These are phyloP conservation scores for Oophaga sylvatica DNA, from an alignment of 2,797 vertebrate species.

Conservation along the genomic window DNA sequence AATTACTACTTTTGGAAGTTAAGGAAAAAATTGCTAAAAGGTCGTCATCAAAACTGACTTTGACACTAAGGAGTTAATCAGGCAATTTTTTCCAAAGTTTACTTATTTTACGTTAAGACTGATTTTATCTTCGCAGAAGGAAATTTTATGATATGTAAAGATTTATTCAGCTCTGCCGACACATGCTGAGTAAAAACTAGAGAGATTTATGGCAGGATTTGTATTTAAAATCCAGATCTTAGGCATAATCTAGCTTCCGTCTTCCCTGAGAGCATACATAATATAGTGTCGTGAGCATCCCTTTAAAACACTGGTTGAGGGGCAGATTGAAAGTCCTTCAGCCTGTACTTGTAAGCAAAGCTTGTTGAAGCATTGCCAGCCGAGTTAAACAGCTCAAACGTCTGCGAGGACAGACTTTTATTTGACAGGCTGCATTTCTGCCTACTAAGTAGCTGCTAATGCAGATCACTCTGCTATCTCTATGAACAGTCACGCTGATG, in stretches of 20 bases:
- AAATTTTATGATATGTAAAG: neutral
- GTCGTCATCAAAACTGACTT: no score
- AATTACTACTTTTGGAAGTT: no score
- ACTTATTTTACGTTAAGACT: neutral
- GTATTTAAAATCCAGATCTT: conserved; percentile 7
- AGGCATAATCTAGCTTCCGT: neutral
- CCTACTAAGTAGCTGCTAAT: conserved; percentile 60
- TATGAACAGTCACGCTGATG: conserved; percentile 50
- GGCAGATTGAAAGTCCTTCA: conserved; percentile 46
- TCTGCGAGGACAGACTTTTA: conserved; percentile 48
- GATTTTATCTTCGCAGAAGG: neutral
- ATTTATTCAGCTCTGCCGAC: neutral
- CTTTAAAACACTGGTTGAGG: conserved; percentile 37
- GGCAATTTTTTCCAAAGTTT: neutral
- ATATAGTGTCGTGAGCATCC: neutral
- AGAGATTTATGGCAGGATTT: neutral
- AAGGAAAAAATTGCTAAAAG: no score
- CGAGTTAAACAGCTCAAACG: conserved; percentile 47
- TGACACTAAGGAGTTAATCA: neutral
- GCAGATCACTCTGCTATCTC: conserved; percentile 59
- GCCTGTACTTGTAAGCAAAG: conserved; percentile 49
- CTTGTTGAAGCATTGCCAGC: conserved; percentile 56
- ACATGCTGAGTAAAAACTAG: neutral
- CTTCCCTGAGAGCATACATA: neutral
- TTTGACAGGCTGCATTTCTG: conserved; percentile 54